A percentile compares a stretch with the other conserved stretches of the same genome.
phyloP scores from a whole-genome alignment of 2,888 invertebrate species.

The Eretmocerus hayati region DNA sequence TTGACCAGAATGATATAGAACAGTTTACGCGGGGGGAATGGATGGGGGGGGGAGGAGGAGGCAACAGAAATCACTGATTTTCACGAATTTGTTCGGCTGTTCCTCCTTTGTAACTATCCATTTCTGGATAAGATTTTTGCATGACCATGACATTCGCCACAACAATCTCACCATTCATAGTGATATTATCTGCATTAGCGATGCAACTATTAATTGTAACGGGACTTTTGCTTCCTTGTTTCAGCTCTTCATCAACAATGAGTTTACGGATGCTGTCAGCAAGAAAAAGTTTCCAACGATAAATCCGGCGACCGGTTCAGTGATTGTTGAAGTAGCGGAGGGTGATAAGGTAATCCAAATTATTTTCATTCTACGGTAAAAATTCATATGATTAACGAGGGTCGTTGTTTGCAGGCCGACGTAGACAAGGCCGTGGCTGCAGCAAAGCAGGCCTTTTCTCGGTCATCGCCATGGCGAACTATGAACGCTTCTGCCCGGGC shows the following conservation, averaged over 20 bases:
- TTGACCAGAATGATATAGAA: too few relatives aligned
- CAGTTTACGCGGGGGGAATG: too few relatives aligned
- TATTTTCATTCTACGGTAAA: not conserved
- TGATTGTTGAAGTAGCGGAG: conserved; percentile 72
- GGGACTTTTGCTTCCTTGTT: too few relatives aligned
- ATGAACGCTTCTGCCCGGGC: conserved; percentile 79
- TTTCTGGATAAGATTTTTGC: too few relatives aligned
- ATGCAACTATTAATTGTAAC: too few relatives aligned
- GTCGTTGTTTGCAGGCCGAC: conserved; percentile 56
- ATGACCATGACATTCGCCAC: too few relatives aligned
- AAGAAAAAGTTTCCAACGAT: conserved; percentile 80
- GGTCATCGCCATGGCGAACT: conserved; percentile 68
- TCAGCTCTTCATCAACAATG: conserved; percentile 77
- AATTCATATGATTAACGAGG: not conserved
- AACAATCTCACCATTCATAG: too few relatives aligned
- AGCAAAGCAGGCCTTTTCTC: conserved; percentile 69
- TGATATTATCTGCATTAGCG: too few relatives aligned
- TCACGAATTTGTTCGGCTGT: too few relatives aligned
- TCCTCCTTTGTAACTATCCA: too few relatives aligned
- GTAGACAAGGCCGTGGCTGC: conserved; percentile 74
- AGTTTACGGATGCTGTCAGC: conserved; percentile 72
- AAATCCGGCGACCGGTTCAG: conserved; percentile 74
- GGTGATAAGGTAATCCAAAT: conserved; percentile 69
- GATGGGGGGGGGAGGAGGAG: too few relatives aligned
- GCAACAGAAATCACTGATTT: too few relatives aligned